Evolutionary conservation across 2,797 vertebrate species (phyloP).

Genomic region (Varecia variegata): DNA sequence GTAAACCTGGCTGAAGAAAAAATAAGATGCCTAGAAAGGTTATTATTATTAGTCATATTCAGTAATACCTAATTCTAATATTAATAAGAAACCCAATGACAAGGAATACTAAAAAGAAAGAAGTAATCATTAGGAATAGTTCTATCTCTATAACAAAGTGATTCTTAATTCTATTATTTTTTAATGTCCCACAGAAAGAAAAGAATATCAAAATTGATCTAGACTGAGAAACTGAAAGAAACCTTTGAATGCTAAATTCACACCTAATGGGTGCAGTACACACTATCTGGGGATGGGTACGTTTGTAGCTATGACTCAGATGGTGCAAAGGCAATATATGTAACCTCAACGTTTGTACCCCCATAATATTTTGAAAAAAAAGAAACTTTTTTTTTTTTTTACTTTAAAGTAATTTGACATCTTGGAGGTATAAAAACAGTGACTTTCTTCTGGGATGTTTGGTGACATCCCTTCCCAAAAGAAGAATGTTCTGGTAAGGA

Average conservation of each 20-base stretch:
- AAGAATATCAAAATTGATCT: neutral
- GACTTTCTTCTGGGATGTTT: neutral
- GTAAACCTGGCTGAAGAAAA: neutral
- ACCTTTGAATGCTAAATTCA: too few species aligned
- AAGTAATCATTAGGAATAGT: neutral
- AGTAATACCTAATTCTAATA: neutral
- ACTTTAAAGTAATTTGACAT: neutral
- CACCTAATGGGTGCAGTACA: too few species aligned
- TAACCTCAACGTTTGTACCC: too few species aligned
- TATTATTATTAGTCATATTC: neutral
- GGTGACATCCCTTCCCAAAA: neutral
- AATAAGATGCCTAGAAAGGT: neutral
- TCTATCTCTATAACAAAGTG: neutral
- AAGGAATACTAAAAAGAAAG: neutral
- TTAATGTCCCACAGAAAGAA: neutral
- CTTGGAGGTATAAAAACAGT: neutral
- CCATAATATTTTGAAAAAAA: too few species aligned
- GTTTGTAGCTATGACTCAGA: too few species aligned
- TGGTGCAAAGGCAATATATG: too few species aligned
- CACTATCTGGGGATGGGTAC: too few species aligned
- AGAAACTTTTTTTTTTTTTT: neutral
- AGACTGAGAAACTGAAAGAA: neutral
- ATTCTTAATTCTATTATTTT: neutral
- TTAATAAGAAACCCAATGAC: neutral
- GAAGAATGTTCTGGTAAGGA: neutral